Conservation (phyloP, 2,797 vertebrate genomes). For the Clarias pachynema region DNA sequence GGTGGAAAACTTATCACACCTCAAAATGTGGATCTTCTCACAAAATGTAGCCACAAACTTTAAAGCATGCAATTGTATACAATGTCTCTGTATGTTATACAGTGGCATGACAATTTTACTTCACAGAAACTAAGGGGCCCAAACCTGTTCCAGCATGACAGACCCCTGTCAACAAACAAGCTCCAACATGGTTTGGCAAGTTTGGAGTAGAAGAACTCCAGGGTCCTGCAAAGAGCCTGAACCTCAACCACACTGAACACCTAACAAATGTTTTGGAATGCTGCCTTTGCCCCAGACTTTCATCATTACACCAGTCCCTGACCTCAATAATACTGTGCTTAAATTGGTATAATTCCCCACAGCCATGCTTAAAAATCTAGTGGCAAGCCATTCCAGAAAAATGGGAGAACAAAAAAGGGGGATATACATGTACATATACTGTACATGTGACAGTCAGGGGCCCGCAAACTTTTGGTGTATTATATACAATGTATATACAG, state of each 20-base stretch:
- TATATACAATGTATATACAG: neutral
- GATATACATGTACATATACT: neutral
- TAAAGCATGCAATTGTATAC: neutral
- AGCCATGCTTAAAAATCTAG: neutral
- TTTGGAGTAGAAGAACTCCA: neutral
- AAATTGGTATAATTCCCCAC: neutral
- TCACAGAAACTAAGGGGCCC: neutral
- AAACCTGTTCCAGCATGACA: neutral
- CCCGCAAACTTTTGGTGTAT: neutral
- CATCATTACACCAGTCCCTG: neutral
- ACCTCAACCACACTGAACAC: neutral
- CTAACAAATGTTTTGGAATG: neutral
- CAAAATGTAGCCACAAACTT: neutral
- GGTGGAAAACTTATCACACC: neutral
- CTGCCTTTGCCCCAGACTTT: neutral
- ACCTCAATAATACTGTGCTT: neutral
- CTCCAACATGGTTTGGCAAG: neutral
- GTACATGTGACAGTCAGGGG: neutral
- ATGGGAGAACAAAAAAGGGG: neutral
- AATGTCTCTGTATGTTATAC: neutral
- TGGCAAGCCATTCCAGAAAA: neutral
- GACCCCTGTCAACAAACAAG: neutral
- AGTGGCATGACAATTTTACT: neutral
- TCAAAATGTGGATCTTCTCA: neutral
- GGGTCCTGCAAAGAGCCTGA: neutral